Evolutionary conservation across 2,113 vertebrate genomes (phyloP).

Genomic region (Sminthopsis crassicaudata): DNA sequence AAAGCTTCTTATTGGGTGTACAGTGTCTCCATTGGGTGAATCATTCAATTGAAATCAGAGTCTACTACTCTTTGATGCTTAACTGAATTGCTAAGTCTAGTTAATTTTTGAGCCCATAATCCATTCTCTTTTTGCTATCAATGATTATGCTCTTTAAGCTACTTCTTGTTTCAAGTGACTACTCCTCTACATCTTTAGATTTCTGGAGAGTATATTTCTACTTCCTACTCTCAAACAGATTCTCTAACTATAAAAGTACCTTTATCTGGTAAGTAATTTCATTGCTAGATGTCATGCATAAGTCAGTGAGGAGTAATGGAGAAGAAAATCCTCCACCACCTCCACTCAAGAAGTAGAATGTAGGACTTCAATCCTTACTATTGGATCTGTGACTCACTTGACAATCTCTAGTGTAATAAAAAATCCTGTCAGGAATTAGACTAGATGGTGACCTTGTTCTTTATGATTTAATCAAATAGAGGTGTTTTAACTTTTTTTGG

Average conservation of each 20-base stretch:
- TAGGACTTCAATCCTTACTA: not conserved
- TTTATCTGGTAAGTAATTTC: not conserved
- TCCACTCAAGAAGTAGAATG: not conserved
- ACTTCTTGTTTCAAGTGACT: not conserved
- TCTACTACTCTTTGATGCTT: not conserved
- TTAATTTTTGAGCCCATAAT: not conserved
- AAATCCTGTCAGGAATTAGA: not conserved
- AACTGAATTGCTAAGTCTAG: not conserved
- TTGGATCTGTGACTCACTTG: not conserved
- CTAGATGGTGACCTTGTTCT: too few species aligned
- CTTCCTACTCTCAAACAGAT: not conserved
- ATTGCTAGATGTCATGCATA: not conserved
- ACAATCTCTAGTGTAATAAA: not conserved
- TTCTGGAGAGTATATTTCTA: not conserved
- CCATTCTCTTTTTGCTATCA: not conserved
- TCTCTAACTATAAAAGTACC: not conserved
- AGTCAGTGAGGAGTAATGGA: not conserved
- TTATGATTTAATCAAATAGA: too few species aligned
- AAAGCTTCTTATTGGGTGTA: not conserved
- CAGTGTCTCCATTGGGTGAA: not conserved
- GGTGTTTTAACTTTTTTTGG: too few species aligned
- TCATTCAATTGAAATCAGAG: not conserved
- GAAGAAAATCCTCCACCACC: not conserved
- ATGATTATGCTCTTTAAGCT: not conserved
- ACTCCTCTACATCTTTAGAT: not conserved